phyloP scores from a whole-genome alignment of 2,113 vertebrate genomes.

The Phaethornis superciliosus region DNA sequence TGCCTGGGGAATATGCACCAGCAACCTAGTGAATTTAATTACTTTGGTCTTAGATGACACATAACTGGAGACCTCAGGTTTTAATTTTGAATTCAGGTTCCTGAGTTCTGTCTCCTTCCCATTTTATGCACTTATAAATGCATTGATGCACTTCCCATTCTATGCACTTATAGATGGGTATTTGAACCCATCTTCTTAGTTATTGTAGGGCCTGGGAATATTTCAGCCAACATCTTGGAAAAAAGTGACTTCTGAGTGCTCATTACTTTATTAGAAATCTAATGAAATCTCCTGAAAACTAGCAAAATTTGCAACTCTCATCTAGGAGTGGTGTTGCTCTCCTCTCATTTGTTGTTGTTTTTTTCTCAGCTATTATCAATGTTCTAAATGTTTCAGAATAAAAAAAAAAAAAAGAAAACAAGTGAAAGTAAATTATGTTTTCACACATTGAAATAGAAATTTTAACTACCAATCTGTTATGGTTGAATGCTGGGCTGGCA shows the following conservation, averaged over 20 bases:
- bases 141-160: too few relatives aligned
- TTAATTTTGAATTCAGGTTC: background rate
- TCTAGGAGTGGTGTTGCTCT: background rate
- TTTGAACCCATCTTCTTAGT: background rate
- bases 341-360: background rate
- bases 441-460: background rate
- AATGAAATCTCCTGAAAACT: background rate
- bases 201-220: background rate
- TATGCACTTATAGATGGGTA: too few relatives aligned
- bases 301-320: background rate
- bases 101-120: background rate
- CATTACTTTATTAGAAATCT: background rate
- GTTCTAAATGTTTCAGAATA: background rate
- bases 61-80: background rate
- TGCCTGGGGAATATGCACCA: background rate
- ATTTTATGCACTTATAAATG: too few relatives aligned
- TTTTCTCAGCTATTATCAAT: background rate
- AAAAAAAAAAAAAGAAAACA: background rate
- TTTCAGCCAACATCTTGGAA: background rate
- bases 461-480: background rate
- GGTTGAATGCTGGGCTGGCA: too few relatives aligned
- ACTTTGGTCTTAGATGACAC: background rate
- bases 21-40: background rate
- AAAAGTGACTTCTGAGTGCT: background rate
- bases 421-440: background rate